A percentile compares a stretch with the other conserved stretches of the same genome.
phyloP scores from a whole-genome alignment of 2,888 invertebrate species.

The Ochlodes sylvanus region DNA sequence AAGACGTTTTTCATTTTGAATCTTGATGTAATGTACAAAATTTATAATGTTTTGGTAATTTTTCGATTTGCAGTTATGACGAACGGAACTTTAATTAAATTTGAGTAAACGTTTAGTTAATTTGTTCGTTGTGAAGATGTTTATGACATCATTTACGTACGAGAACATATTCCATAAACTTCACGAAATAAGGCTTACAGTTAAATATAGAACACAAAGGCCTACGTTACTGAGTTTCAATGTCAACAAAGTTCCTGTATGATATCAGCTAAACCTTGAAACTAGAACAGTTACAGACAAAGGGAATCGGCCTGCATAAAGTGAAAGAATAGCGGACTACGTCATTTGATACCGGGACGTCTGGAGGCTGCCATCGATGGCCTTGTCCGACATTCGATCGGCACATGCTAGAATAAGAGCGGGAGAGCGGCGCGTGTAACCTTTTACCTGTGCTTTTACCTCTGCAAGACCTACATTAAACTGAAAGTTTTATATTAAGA shows the following conservation, averaged over 20 bases:
- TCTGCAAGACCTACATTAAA: conserved; percentile 40
- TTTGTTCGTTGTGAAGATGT: too few relatives aligned
- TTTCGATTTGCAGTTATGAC: too few relatives aligned
- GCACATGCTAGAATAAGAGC: conserved; percentile 37
- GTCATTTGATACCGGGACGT: conserved; percentile 64
- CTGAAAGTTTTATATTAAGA: too few relatives aligned
- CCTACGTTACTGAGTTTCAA: neutral
- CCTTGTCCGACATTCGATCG: conserved; percentile 67
- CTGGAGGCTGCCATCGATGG: conserved; percentile 45
- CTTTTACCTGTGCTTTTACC: conserved; percentile 63
- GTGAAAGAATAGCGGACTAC: conserved; percentile 40
- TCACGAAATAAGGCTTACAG: too few relatives aligned
- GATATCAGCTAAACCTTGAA: conserved; percentile 32
- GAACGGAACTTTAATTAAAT: too few relatives aligned
- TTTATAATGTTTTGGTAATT: too few relatives aligned
- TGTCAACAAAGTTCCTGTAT: conserved; percentile 15
- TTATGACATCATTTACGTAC: too few relatives aligned
- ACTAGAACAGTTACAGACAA: conserved; percentile 27
- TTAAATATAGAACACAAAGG: conserved; percentile 2
- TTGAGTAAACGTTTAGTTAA: too few relatives aligned
- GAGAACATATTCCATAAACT: too few relatives aligned
- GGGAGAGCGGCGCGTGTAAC: conserved; percentile 56
- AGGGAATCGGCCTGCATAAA: conserved; percentile 33
- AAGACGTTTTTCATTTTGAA: too few relatives aligned
- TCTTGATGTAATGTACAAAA: too few relatives aligned